Evolutionary conservation across 2,113 vertebrate species (phyloP).

Genomic region (Muntiacus reevesi): DNA sequence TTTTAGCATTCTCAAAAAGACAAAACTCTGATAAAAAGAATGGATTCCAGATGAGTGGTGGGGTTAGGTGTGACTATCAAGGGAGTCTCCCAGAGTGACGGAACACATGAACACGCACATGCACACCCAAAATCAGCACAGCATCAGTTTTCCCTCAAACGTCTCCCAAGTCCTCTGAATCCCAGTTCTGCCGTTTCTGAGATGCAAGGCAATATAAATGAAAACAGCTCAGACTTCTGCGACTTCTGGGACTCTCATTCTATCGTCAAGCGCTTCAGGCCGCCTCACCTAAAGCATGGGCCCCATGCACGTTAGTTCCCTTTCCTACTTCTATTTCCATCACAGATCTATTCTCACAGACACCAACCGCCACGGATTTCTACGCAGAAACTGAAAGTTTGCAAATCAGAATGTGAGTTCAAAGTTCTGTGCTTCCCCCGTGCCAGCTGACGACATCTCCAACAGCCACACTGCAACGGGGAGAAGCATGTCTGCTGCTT

Average conservation of each 20-base stretch:
- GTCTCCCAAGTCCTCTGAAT: not conserved
- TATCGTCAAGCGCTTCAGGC: not conserved
- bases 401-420: constrained; percentile 22
- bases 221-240: not conserved
- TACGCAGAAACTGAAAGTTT: constrained; percentile 4
- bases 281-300: not conserved
- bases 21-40: not conserved
- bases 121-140: not conserved
- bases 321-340: not conserved
- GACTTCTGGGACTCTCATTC: not conserved
- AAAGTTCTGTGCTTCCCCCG: constrained; percentile 40
- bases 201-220: not conserved
- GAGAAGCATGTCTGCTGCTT: not conserved
- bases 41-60: not conserved
- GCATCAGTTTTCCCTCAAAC: not conserved
- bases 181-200: not conserved
- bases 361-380: not conserved
- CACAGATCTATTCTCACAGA: not conserved
- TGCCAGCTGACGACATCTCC: constrained; percentile 23
- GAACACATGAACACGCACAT: not conserved
- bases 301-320: not conserved
- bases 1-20: not conserved
- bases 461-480: not conserved
- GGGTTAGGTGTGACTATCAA: not conserved
- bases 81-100: not conserved